Evolutionary conservation across 2,797 vertebrate species (phyloP), one percentile per base, ranked within the genome.

Genomic region (Enteromius radiatus): DNA sequence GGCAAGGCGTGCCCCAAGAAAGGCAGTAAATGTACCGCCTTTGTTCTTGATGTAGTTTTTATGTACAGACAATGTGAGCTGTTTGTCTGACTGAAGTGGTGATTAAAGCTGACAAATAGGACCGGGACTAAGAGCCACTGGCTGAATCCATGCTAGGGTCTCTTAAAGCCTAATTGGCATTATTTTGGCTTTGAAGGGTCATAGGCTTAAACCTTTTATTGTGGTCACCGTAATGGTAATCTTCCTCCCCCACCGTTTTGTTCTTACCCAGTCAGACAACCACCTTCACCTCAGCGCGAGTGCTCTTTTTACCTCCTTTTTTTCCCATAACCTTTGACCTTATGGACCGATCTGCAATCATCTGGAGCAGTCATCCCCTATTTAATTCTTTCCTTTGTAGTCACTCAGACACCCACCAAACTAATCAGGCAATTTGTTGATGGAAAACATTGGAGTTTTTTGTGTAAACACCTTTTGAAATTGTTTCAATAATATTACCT

Each of bases 241-340:
- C 59, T 43, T 79, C 84, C 81, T 21, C 78, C 81, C 75, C 65
- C 78, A 11, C 47, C 3, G 70, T 84, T 84, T 88, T 88, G 83
- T 88, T 84, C 81, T 78, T 78, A 65, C 47, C 54, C 63, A 86
- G 80, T 81, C 80, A 78, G 68, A 33, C 49, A 67, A 76, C 54
- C 81, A 84, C 78, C 78, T 87, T 88, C 84, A 73, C 76, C 76
- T 85, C 78, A 85, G 84, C 59, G 28, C 76, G 81, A 87, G 87
- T 84, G 84, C 83, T 85, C 83, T 81, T 74, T 77, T 81, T 49
- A 68, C 75, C 90, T 87, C 41, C 4, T 88, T 87, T 59, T 89
- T 84, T 92, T 92, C 91, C 89, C 91, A 92, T 91, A 89, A 90
- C 91, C 92, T 89, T 85, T 91, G 89, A 91, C 89, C 88, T 85